These are phyloP conservation scores for Yponomeuta cagnagella DNA, from an alignment of 2,888 invertebrate genomes.

Conservation along the genomic window DNA sequence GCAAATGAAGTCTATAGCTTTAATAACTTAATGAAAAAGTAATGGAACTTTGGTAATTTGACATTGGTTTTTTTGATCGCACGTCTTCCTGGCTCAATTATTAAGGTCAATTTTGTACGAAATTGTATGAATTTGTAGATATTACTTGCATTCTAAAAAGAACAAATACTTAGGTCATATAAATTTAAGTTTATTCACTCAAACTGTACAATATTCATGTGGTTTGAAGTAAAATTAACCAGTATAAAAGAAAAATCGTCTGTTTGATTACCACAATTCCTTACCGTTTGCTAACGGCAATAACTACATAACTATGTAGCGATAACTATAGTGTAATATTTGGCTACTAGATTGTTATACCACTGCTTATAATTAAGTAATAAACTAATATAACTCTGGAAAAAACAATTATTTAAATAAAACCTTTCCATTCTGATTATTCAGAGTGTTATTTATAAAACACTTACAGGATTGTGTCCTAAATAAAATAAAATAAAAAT, in stretches of 20 bases:
- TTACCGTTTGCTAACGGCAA: not conserved
- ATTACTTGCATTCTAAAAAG: too few relatives aligned
- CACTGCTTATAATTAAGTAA: slow-evolving; percentile 6
- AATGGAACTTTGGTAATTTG: not conserved
- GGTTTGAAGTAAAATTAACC: too few relatives aligned
- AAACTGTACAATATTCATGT: too few relatives aligned
- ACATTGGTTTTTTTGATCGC: not conserved
- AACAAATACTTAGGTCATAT: too few relatives aligned
- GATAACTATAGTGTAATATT: slow-evolving; percentile 1
- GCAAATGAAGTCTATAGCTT: slow-evolving; percentile 22
- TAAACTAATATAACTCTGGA: not conserved
- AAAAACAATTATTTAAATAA: slow-evolving; percentile 10
- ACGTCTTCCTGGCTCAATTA: not conserved
- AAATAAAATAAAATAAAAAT: too few relatives aligned
- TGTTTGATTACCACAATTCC: not conserved
- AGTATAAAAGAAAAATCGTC: not conserved
- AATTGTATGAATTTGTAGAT: too few relatives aligned
- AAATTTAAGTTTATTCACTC: too few relatives aligned
- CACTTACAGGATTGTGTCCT: too few relatives aligned
- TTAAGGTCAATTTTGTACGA: not conserved
- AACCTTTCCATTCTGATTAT: not conserved
- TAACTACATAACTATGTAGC: not conserved
- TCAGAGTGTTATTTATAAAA: not conserved
- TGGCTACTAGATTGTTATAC: slow-evolving; percentile 3
- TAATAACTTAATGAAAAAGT: slow-evolving; percentile 3